Conservation (phyloP, 2,888 invertebrate genomes). For the Spilarctia lutea region DNA sequence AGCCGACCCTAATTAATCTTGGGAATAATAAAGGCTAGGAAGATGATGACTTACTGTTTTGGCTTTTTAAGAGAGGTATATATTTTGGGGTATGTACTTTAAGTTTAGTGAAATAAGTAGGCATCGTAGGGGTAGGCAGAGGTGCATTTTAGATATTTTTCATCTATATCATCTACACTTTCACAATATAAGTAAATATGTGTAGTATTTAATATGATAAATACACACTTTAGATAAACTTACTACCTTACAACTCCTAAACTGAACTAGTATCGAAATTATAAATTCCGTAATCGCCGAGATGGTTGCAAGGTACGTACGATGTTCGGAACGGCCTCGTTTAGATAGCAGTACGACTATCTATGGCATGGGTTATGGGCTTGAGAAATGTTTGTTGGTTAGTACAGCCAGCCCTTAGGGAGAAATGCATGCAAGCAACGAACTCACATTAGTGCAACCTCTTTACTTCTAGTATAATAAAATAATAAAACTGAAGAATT, state of each 20-base stretch:
- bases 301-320: neutral
- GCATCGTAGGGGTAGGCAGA: too few relatives aligned
- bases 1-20: too few relatives aligned
- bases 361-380: conserved; percentile 4
- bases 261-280: neutral
- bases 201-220: neutral
- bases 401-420: neutral
- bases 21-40: too few relatives aligned
- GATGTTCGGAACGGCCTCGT: conserved; percentile 13
- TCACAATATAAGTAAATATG: neutral
- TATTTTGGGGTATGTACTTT: too few relatives aligned
- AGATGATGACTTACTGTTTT: too few relatives aligned
- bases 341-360: conserved; percentile 13
- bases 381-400: conserved; percentile 5
- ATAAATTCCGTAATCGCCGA: neutral
- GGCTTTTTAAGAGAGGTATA: too few relatives aligned
- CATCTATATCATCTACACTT: neutral
- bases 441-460: neutral
- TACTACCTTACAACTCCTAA: neutral
- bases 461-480: neutral
- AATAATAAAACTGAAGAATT: too few relatives aligned
- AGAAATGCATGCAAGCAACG: neutral
- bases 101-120: too few relatives aligned
- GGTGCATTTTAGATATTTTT: too few relatives aligned
- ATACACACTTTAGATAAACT: neutral